Base-by-base conservation (phyloP, 1,140 invertebrate genomes). In the Argopecten irradians region DNA sequence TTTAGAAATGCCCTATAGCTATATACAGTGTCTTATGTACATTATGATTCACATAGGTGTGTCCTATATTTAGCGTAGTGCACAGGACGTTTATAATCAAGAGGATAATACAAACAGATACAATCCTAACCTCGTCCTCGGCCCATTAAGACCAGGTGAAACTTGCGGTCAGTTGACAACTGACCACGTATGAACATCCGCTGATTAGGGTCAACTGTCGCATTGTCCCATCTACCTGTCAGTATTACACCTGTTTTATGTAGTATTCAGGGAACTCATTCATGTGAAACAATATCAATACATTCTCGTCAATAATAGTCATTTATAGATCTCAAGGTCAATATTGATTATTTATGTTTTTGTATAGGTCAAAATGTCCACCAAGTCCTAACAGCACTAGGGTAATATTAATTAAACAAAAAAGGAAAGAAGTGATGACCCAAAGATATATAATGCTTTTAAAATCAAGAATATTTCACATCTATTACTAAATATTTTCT, bases 21-120 rank as follows among this genome's bases (percentile, higher is more conserved):
- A n/a, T n/a, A n/a, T n/a, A n/a, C n/a, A n/a, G n/a, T n/a, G n/a
- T n/a, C n/a, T n/a, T 71, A n/a, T 71, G 55, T 71, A 71, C 55
- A 71, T n/a, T n/a, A 71, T 71, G 55, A 71, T 71, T 71, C 55
- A 71, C 28, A 5, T 71, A 71, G 55, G 55, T 71, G 55, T 71
- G 55, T 71, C 55, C 55, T 71, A 71, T 71, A 71, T 71, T 8
- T 71, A 28, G 5, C 28, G 16, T n/a, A 71, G 55, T 71, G 55
- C 22, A 71, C 55, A 8, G 11, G n/a, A 1, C 16, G 55, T 71
- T 8, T 46, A n/a, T 71, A 16, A 71, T 46, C 43, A 2, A n/a
- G 43, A 1, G n/a, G n/a, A 71, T 71, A 71, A 71, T n/a, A 71
- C 22, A 39, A 39, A 39, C 22, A 16, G 22, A 71, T 71, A 11